Evolutionary conservation across 2,113 vertebrate genomes (phyloP).

Genomic region (Odocoileus hemionus): DNA sequence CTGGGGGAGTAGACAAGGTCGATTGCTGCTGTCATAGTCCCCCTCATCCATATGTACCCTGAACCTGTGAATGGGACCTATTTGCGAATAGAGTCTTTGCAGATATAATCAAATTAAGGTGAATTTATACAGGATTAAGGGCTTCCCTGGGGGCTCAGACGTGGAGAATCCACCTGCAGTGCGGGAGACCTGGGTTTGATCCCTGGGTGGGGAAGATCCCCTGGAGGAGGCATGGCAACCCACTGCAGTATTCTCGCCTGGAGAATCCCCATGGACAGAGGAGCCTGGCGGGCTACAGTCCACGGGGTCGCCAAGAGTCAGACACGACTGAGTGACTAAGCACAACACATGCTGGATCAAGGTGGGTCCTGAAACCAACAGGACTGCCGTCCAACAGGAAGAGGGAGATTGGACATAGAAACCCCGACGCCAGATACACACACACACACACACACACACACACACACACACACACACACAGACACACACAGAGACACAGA

Average conservation of each 20-base stretch:
- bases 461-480: neutral
- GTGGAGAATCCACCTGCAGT: neutral
- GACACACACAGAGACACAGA: neutral
- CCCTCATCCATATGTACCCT: neutral
- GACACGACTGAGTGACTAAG: neutral
- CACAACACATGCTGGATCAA: neutral
- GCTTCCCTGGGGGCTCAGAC: neutral
- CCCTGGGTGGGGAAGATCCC: neutral
- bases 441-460: too few species aligned
- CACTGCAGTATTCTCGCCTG: neutral
- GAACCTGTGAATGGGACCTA: neutral
- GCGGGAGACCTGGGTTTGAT: neutral
- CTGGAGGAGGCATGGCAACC: neutral
- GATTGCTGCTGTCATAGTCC: accelerated
- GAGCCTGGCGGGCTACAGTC: neutral
- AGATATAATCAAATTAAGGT: neutral
- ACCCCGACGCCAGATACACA: neutral
- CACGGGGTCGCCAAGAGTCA: accelerated
- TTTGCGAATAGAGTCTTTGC: neutral
- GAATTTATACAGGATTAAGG: neutral
- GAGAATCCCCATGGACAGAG: neutral
- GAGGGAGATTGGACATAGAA: neutral
- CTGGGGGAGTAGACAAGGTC: neutral
- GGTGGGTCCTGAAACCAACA: neutral
- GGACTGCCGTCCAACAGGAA: too few species aligned